These are phyloP conservation scores for Scaptomyza tumidula DNA, from an alignment of 2,888 invertebrate species.

Conservation along the genomic window DNA sequence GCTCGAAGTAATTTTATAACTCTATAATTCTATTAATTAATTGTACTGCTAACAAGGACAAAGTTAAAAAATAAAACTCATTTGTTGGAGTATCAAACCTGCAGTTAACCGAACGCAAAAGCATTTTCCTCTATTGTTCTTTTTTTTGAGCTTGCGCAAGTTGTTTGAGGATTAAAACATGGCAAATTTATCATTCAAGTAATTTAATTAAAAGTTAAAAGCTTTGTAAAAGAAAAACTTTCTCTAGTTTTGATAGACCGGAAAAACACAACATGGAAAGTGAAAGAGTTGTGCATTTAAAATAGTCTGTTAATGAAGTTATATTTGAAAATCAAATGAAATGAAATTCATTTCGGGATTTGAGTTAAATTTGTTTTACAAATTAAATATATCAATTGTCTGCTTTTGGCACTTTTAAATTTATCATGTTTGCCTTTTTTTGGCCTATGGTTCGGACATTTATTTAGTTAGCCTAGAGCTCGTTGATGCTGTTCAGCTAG, in stretches of 20 bases:
- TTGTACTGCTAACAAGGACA: too few relatives aligned
- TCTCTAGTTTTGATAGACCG: neutral
- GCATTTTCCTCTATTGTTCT: neutral
- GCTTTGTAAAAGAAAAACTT: constrained; percentile 15
- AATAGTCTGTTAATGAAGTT: constrained; percentile 3
- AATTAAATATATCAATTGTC: constrained; percentile 22
- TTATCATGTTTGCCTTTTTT: constrained; percentile 4
- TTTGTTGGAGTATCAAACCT: neutral
- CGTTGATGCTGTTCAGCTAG: constrained; percentile 48
- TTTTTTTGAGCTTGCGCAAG: constrained; percentile 17
- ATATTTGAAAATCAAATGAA: neutral
- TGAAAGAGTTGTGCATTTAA: constrained; percentile 8
- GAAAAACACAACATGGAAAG: constrained; percentile 8
- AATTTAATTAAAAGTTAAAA: constrained; percentile 65
- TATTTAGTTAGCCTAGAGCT: constrained; percentile 16
- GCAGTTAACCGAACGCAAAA: neutral
- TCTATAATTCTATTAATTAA: too few relatives aligned
- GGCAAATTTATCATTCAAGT: constrained; percentile 53
- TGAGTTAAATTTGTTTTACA: constrained; percentile 14
- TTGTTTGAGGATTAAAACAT: constrained; percentile 38
- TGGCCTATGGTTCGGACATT: constrained; percentile 8
- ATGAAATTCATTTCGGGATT: constrained; percentile 1
- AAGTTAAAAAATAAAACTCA: neutral
- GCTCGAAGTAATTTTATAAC: too few relatives aligned
- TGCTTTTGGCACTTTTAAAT: constrained; percentile 38